Percentiles rank a stretch among this genome's conserved stretches.
Evolutionary conservation across 2,113 vertebrate species (phyloP).

Genomic region (Theristicus caerulescens): DNA sequence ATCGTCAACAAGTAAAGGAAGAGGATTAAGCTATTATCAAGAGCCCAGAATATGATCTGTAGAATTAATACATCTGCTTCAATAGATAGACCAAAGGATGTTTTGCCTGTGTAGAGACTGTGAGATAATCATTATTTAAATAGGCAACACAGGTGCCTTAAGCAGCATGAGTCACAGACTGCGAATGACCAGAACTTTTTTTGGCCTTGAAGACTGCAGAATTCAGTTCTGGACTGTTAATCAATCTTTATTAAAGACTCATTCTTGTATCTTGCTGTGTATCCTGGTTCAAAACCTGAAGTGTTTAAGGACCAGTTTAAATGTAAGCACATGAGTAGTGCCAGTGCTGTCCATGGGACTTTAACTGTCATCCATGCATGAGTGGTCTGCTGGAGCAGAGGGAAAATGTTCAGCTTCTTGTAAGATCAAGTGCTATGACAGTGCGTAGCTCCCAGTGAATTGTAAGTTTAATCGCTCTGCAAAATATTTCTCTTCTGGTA

Average conservation of each 20-base stretch:
- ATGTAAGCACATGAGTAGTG: not conserved
- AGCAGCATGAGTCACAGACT: not conserved
- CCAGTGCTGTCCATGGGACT: not conserved
- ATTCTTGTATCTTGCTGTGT: not conserved
- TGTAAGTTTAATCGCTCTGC: not conserved
- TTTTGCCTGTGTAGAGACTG: not conserved
- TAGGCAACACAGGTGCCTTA: not conserved
- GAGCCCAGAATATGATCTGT: not conserved
- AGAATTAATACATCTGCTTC: not conserved
- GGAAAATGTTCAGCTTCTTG: not conserved
- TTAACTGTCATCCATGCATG: not conserved
- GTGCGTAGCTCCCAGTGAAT: not conserved
- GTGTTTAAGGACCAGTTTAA: not conserved
- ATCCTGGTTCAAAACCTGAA: not conserved
- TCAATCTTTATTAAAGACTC: not conserved
- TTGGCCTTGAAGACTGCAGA: not conserved
- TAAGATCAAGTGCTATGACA: conserved; percentile 6
- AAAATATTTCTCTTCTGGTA: conserved; percentile 37
- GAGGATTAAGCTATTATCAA: not conserved
- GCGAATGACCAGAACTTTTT: not conserved
- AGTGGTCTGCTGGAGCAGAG: not conserved
- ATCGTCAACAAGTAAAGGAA: not conserved
- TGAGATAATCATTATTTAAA: not conserved
- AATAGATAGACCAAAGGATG: fast-evolving
- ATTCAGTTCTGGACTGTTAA: not conserved